A percentile compares a stretch with the other conserved stretches of the same genome.
Conservation (phyloP, 1,140 invertebrate genomes). For the Kradibia gibbosae region DNA sequence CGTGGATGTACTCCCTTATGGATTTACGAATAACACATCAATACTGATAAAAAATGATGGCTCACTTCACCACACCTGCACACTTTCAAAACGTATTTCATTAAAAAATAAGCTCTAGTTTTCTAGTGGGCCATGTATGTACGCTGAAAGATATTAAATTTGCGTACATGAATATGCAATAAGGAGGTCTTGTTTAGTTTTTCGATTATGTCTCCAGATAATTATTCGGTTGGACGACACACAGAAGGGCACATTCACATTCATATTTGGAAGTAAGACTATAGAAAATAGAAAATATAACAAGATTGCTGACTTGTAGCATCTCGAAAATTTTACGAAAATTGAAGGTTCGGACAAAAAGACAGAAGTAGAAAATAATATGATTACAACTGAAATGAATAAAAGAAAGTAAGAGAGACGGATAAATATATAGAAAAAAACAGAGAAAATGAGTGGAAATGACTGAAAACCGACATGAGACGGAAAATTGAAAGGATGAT, state of each 20-base stretch:
- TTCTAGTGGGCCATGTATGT: too few relatives aligned
- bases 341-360: not conserved
- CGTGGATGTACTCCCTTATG: not conserved
- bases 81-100: not conserved
- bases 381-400: not conserved
- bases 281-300: constrained; percentile 16
- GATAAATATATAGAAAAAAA: not conserved
- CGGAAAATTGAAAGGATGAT: not conserved
- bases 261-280: not conserved
- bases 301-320: not conserved
- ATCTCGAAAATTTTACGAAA: constrained; percentile 27
- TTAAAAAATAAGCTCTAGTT: constrained; percentile 15
- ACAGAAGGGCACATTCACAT: not conserved
- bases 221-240: not conserved
- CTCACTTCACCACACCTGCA: not conserved
- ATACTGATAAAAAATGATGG: not conserved
- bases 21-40: not conserved
- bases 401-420: not conserved
- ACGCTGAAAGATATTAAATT: not conserved
- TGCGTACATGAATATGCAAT: not conserved
- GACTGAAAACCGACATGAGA: too few relatives aligned
- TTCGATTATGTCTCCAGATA: not conserved
- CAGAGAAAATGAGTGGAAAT: not conserved
- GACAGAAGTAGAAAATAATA: not conserved
- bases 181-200: not conserved